Evolutionary conservation across 2,888 invertebrate genomes (phyloP), one percentile per base, ranked within the genome.

Genomic region (Sialis lutaria): DNA sequence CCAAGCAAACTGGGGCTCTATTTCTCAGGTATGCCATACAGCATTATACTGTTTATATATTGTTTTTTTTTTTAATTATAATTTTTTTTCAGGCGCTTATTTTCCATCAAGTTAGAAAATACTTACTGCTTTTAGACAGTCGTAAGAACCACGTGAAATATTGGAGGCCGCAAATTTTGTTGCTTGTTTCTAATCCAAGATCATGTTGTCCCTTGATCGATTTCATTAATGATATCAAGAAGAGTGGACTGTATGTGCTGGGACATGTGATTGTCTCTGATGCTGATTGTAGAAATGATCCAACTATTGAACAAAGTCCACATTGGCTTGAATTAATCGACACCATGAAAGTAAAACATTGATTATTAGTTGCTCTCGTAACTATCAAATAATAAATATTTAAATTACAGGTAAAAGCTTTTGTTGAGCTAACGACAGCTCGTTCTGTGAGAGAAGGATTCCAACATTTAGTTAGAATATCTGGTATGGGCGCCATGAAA

Each of bases 401-500:
- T 6, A 41, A 49, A 48, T 50, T 54, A 2, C 55, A 76, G 75
- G 77, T 84, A 9, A 96, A 96, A 64, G 96, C 97, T 0, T 98
- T 98, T 65, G 84, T 93, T 0, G 97, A 98, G 67, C 68, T 97
- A 6, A 96, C 95, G 1, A 71, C 95, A 7, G 84, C 93, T 0
- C 72, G 75, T 48, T 79, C 81, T 0, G 82, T 98, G 0, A 74
- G 95, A 1, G 83, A 86, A 55, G 98, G 98, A 3, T 75, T 96
- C 40, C 88, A 89, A 50, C 96, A 98, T 66, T 70, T 98, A 52
- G 79, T 90, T 44, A 73, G 95, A 33, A 68, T 96, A 50, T 82
- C 92, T 0, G 98, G 98, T 4, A 79, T 98, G 60, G 98, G 98
- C 1, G 98, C 97, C 9, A 97, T 98, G 97, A 97, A 97, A 63